Percentiles rank a stretch among this genome's conserved stretches.
Evolutionary conservation across 2,888 invertebrate species (phyloP).

Genomic region (Drosophila infuscata): DNA sequence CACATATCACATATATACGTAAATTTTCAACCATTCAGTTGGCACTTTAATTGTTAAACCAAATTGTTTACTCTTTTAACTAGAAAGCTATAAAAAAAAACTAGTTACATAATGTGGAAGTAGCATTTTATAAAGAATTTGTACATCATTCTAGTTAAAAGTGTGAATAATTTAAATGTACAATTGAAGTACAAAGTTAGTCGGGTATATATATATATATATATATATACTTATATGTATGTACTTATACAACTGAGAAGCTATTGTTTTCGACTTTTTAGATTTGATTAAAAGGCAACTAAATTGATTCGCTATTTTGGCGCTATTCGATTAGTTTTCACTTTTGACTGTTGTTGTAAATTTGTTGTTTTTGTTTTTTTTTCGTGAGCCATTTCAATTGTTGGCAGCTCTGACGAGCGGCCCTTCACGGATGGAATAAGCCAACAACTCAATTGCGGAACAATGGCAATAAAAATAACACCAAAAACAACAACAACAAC

Average conservation of each 20-base stretch:
- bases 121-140: background rate
- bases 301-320: slow-evolving; percentile 19
- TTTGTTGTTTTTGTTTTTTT: slow-evolving; percentile 5
- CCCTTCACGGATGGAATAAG: slow-evolving; percentile 33
- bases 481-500: slow-evolving; percentile 36
- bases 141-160: background rate
- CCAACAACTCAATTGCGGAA: slow-evolving; percentile 38
- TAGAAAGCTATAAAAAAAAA: background rate
- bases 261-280: background rate
- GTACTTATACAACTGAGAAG: background rate
- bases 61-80: slow-evolving; percentile 3
- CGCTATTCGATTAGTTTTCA: slow-evolving; percentile 51
- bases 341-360: slow-evolving; percentile 41
- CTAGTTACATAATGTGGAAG: background rate
- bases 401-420: slow-evolving; percentile 27
- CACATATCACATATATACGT: background rate
- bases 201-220: background rate
- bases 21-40: background rate
- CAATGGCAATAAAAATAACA: slow-evolving; percentile 29
- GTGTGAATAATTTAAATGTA: background rate
- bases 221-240: background rate
- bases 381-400: slow-evolving; percentile 27
- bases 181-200: background rate
- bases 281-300: slow-evolving; percentile 9
- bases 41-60: background rate